phyloP scores from a whole-genome alignment of 2,113 vertebrate genomes.

The Cyprinodon tularosa region DNA sequence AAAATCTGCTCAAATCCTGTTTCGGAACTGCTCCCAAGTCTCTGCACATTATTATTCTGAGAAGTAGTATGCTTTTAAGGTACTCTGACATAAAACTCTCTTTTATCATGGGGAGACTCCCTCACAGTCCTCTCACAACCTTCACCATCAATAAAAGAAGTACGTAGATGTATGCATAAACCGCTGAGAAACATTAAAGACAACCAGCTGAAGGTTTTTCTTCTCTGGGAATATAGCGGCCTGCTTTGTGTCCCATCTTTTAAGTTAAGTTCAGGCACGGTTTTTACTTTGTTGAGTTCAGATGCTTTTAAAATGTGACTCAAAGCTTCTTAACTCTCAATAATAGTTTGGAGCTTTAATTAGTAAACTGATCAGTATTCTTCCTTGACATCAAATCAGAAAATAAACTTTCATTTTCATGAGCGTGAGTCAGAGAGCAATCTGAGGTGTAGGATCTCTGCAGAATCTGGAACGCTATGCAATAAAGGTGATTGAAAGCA shows the following conservation, averaged over 20 bases:
- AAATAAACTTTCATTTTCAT: background rate
- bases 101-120: slow-evolving; percentile 17
- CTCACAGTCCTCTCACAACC: slow-evolving; percentile 1
- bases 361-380: background rate
- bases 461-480: background rate
- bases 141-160: slow-evolving; percentile 6
- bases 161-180: slow-evolving; percentile 12
- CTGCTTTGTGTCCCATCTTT: background rate
- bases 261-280: background rate
- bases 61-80: background rate
- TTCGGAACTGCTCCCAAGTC: background rate
- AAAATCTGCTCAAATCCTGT: background rate
- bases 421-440: no score
- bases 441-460: background rate
- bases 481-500: background rate
- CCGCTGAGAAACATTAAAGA: slow-evolving; percentile 20
- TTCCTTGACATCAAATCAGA: background rate
- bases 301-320: background rate
- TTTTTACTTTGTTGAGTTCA: background rate
- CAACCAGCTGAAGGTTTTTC: slow-evolving; percentile 1
- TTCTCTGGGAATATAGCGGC: background rate
- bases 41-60: slow-evolving; percentile 1
- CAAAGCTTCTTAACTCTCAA: no score
- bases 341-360: background rate
- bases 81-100: slow-evolving; percentile 7